Conservation (phyloP, 2,888 invertebrate genomes). For the Lithophane ornitopus region DNA sequence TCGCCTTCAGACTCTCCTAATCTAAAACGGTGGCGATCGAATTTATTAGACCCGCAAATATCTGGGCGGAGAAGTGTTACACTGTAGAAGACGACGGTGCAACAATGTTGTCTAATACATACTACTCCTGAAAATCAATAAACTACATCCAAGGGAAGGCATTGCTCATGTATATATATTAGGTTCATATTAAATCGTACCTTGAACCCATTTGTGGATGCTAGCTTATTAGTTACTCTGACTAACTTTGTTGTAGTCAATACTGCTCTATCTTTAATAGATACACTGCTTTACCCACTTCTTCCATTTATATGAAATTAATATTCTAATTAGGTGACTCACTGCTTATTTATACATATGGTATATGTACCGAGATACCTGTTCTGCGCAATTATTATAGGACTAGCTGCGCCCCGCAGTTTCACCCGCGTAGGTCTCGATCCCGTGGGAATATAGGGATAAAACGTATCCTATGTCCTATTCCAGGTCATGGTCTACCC, state of each 20-base stretch:
- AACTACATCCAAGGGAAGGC: constrained; percentile 15
- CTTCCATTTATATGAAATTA: constrained; percentile 63
- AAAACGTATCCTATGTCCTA: too few relatives aligned
- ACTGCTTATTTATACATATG: constrained; percentile 67
- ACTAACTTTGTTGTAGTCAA: not conserved
- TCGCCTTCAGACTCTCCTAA: constrained; percentile 9
- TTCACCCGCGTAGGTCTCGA: too few relatives aligned
- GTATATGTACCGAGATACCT: constrained; percentile 53
- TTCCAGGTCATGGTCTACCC: too few relatives aligned
- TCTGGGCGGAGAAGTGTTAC: constrained; percentile 33
- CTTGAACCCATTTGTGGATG: constrained; percentile 27
- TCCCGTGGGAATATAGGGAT: too few relatives aligned
- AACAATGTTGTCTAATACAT: constrained; percentile 35
- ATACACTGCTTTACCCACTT: constrained; percentile 12
- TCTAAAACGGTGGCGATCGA: constrained; percentile 29
- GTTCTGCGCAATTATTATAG: constrained; percentile 65
- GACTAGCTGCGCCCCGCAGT: too few relatives aligned
- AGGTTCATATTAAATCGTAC: constrained; percentile 15
- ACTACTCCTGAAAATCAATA: constrained; percentile 32
- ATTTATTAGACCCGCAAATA: constrained; percentile 49
- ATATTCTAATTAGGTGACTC: constrained; percentile 74
- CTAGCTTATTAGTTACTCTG: not conserved
- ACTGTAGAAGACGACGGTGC: constrained; percentile 20
- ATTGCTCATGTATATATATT: constrained; percentile 33
- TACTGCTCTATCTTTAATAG: not conserved